Evolutionary conservation across 2,888 invertebrate genomes (phyloP), one percentile per base, ranked within the genome.

Genomic region (Trimorus sp.): DNA sequence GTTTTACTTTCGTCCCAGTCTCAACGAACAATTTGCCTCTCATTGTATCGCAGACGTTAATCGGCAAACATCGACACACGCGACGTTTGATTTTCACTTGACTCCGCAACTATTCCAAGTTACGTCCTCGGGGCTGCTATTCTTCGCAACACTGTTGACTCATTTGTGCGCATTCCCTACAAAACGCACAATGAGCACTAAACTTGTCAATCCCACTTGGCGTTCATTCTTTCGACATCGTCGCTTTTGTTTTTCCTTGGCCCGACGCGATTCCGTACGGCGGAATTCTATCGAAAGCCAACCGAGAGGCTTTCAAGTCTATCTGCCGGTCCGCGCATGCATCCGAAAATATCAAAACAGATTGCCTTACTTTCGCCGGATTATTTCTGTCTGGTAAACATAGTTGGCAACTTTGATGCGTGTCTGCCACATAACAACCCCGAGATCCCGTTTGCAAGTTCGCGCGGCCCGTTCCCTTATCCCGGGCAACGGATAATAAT

Each of bases 21-120:
- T 42, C 66, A 71, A 15, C 76, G 56, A 62, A 70, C 75, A 76
- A 80, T 80, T 80, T 76, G 70, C 71, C 60, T 76, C 66, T 60
- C 75, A 76, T 80, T 76, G 80, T 71, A 49, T 63, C 71, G 71
- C 65, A 65, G 66, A 76, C 70, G 66, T 80, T 76, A 80, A 80
- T 80, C 75, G 80, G 49, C 62, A 76, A 80, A 80, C 71, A 75
- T 71, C 76, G 76, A 80, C 76, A 75, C 75, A 65, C 60, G 53
- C 62, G 56, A 69, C 79, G 74, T 79, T 79, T 79, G 79, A 79
- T 79, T 79, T 79, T 79, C 71, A 73, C 78, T 73, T 66, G 54
- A 71, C 45, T 71, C 71, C 53, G 59, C 53, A 66, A 79, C 66
- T 49, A 66, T 54, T 79, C 12, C 78, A 54, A 58, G 63, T 37